These are phyloP conservation scores for Rhabdophis nuchalis DNA, from an alignment of 2,797 vertebrate genomes.

Conservation along the genomic window DNA sequence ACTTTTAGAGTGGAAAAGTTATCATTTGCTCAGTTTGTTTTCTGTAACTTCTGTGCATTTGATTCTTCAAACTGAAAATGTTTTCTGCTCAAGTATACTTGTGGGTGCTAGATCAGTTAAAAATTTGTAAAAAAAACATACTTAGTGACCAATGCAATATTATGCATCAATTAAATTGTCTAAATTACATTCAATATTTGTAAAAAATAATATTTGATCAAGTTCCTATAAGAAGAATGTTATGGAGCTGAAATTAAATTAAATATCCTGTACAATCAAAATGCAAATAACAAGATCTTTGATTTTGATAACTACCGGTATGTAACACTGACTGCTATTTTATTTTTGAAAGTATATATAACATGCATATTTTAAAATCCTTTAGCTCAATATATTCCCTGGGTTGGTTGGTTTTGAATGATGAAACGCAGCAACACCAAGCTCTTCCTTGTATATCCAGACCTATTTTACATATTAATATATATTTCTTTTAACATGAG, in stretches of 20 bases:
- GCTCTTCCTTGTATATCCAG: background rate
- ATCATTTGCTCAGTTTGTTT: constrained; percentile 14
- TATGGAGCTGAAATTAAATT: background rate
- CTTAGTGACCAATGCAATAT: background rate
- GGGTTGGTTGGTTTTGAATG: background rate
- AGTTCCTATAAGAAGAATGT: background rate
- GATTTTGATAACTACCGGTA: background rate
- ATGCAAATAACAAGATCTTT: background rate
- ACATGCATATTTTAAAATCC: background rate
- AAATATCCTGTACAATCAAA: background rate
- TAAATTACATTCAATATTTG: background rate
- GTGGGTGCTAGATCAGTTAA: background rate
- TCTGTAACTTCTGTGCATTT: background rate
- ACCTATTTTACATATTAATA: background rate
- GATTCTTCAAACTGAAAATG: background rate
- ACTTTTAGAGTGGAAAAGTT: background rate
- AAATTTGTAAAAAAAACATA: background rate
- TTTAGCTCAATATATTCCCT: background rate
- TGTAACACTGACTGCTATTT: background rate
- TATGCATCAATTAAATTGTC: background rate
- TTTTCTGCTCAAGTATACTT: background rate
- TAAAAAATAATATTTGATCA: background rate
- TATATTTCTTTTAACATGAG: background rate
- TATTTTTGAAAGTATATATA: background rate
- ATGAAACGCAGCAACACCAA: background rate